These are phyloP conservation scores for Mystacides longicornis DNA, from an alignment of 2,888 invertebrate genomes.

Conservation along the genomic window DNA sequence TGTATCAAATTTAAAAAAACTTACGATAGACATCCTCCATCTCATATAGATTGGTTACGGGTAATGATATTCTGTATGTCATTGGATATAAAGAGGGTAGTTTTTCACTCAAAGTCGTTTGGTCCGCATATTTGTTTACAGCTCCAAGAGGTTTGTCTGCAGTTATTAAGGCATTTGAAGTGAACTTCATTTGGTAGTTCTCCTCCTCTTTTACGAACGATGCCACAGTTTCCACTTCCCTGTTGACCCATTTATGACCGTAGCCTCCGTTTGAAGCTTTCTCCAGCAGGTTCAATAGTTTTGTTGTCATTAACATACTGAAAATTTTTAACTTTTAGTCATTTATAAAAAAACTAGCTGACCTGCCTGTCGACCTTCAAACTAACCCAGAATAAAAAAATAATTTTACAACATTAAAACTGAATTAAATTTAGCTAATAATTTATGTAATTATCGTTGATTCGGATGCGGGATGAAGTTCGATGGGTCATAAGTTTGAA, in stretches of 20 bases:
- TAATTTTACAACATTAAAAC: too few relatives aligned
- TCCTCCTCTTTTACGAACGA: slow-evolving; percentile 55
- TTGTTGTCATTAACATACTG: slow-evolving; percentile 59
- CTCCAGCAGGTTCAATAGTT: slow-evolving; percentile 62
- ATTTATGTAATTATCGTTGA: too few relatives aligned
- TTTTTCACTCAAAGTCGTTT: slow-evolving; percentile 45
- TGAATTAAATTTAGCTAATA: too few relatives aligned
- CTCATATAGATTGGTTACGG: slow-evolving; percentile 56
- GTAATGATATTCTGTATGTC: slow-evolving; percentile 61
- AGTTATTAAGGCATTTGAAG: slow-evolving; percentile 59
- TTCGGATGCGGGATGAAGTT: too few relatives aligned
- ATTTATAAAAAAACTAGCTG: too few relatives aligned
- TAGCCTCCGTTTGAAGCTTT: slow-evolving; percentile 50
- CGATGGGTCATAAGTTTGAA: too few relatives aligned
- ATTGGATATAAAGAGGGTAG: slow-evolving; percentile 72
- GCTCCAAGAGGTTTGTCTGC: slow-evolving; percentile 54
- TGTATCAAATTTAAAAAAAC: slow-evolving; percentile 36
- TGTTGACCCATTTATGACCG: slow-evolving; percentile 49
- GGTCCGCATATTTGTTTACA: slow-evolving; percentile 33
- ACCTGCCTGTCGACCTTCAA: too few relatives aligned
- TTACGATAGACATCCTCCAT: slow-evolving; percentile 62
- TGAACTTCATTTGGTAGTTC: slow-evolving; percentile 56
- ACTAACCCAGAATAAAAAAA: too few relatives aligned
- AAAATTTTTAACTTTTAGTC: too few relatives aligned
- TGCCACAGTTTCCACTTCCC: slow-evolving; percentile 51